Base-by-base conservation (phyloP, 37 sponge, comb jelly and placozoan species). In the Diacarnus erythraeanus region DNA sequence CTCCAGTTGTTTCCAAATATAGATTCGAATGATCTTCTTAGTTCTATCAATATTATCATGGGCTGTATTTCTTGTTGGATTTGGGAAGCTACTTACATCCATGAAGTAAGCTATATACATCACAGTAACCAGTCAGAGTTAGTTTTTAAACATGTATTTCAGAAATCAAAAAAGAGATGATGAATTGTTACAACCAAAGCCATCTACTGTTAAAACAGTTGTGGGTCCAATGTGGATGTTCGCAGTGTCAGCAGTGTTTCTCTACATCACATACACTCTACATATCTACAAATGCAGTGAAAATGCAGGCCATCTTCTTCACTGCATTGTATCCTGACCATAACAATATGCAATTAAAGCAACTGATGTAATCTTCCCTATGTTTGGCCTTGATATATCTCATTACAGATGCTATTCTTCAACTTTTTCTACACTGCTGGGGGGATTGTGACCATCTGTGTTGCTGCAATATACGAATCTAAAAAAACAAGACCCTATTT, bases 401-500 rank as follows among this genome's bases (percentile, higher is more conserved):
- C 22, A 5, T n/a, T 23, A 17, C 44, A 77, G 77, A 29, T 38
- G 31, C 26, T 40, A 10, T 5, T 77, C 30, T 77, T 77, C 77
- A 63, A 64, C 26, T 27, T 77, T 29, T 77, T 77, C 77, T 77
- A 77, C 77, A 29, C 39, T 29, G 1, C 31, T 63, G 77, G 77
- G 27, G 77, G 42, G 41, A 33, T 39, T 2, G 29, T 77, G 3
- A 22, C n/a, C 15, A 21, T 77, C 6, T 31, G 43, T 25, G 41
- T 42, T 23, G 71, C 42, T 38, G 10, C 41, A 6, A 4, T 71
- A 37, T 71, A 40, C 42, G 3, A 42, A 17, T n/a, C n/a, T 20
- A 59, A 65, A 6, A 38, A 3, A 1, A 2, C 71, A 10, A 21
- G 38, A 8, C 42, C 41, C 42, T 25, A 15, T 21, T 37, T 71